phyloP scores from a whole-genome alignment of 2,113 vertebrate species.

The Manacus vitellinus region DNA sequence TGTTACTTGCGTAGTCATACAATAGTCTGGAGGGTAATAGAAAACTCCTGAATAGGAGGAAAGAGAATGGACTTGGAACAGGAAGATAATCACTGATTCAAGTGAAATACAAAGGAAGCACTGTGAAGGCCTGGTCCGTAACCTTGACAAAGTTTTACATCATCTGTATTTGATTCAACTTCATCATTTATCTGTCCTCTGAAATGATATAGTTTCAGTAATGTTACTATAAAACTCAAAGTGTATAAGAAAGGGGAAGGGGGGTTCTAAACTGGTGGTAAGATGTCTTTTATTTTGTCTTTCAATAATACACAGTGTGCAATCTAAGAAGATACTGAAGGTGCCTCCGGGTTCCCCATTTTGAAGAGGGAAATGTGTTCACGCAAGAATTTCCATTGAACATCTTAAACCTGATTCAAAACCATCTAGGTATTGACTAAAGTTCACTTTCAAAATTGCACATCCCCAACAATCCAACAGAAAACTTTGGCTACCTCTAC shows the following conservation, averaged over 20 bases:
- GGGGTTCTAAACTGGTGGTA: not conserved
- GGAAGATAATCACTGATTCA: slow-evolving; percentile 68
- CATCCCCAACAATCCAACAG: not conserved
- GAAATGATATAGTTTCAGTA: slow-evolving; percentile 18
- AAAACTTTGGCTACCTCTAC: not conserved
- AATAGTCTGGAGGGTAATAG: slow-evolving; percentile 74
- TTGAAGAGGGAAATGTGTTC: not conserved
- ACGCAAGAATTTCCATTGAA: not conserved
- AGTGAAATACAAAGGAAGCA: slow-evolving; percentile 63
- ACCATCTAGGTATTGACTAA: not conserved
- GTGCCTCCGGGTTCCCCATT: not conserved
- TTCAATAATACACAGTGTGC: not conserved
- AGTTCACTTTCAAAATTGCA: not conserved
- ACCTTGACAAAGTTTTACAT: slow-evolving; percentile 51
- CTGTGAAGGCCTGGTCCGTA: slow-evolving; percentile 36
- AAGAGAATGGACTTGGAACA: slow-evolving; percentile 58
- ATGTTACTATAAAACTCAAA: slow-evolving; percentile 21
- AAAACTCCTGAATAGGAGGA: slow-evolving; percentile 77
- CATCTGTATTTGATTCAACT: not conserved
- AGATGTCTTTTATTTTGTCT: not conserved
- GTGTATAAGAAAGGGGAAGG: not conserved
- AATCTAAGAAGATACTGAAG: not conserved
- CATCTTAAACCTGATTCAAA: not conserved
- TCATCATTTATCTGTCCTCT: slow-evolving; percentile 32
- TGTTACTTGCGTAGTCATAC: slow-evolving; percentile 47